Evolutionary conservation across 2,113 vertebrate species (phyloP), one percentile per base, ranked within the genome.

Genomic region (Cavia porcellus): DNA sequence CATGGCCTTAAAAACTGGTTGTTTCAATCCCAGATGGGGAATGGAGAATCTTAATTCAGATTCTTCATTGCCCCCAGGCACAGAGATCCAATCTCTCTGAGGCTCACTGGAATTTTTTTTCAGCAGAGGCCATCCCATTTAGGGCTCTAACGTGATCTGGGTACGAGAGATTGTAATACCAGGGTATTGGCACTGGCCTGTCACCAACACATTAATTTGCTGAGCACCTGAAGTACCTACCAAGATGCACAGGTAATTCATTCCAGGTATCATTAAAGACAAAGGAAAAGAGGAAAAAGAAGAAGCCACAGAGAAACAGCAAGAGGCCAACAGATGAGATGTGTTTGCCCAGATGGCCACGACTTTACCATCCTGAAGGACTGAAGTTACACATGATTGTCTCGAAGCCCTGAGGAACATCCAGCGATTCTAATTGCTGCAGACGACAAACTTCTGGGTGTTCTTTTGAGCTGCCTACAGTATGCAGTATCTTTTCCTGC

Each of bases 381-480:
- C 25, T 9, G 20, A 94, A 80, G 74, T 52, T 68, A 17, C 20
- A 28, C 47, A 68, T 19, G 22, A 6, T 30, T 61, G 50, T 24
- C 50, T 57, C 22, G 57, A 66, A 94, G 14, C 17, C 7, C 45
- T 15, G 10, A 82, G 70, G 38, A 32, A 20, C 47, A 38, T 2
- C 0, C 0, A 66, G 13, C 80, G 45, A 1, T 64, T 85, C 15
- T 25, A 50, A 7, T 5, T 64, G 35, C 50, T 75, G 3, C 2
- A 61, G 83, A 13, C 89, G 35, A 35, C 11, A 64, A 74, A 32
- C 20, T 64, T 35, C 94, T 62, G 17, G 70, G 55, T 61, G 47
- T 15, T 42, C 59, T 4, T 57, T 13, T 8, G 42, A 89, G 17
- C 0, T 74, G 61, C 92, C 7, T 75, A 7, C 7, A 38, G 3